Evolutionary conservation across 2,797 vertebrate species (phyloP), one percentile per base, ranked within the genome.

Genomic region (Urophycis tenuis): DNA sequence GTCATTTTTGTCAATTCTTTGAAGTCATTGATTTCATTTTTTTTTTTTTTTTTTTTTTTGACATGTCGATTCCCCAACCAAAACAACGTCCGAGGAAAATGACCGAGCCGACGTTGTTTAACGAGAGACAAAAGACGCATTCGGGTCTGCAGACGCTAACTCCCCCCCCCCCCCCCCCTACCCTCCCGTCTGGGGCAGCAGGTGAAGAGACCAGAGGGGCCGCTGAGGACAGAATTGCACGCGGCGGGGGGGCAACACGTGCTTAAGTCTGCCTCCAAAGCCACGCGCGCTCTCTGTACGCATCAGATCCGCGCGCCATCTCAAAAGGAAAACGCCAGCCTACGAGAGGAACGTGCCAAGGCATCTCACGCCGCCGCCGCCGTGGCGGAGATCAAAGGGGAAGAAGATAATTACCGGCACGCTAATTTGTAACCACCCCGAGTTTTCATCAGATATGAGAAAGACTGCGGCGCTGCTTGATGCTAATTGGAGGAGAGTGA

Each of bases 391-490:
- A 94, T 94, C 93, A 94, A 93, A 93, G 90, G 86, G 90, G 85
- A 91, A 87, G 86, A 89, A 91, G 91, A 93, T 94, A 92, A 94
- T 94, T 94, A 94, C 92, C 91, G 91, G 92, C 85, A 90, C 84
- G 92, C 91, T 94, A 93, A 94, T 92, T 93, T 92, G 90, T 92
- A 93, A 91, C 92, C 90, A 93, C 91, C 92, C 89, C 82, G 85
- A 93, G 91, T 93, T 92, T 93, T 92, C 90, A 91, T 88, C 89
- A 90, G 89, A 93, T 90, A 90, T 89, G 85, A 90, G 91, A 89
- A 91, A 89, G 88, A 91, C 87, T 81, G 85, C 79, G 87, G 91
- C 85, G 91, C 92, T 87, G 86, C 87, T 91, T 87, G 85, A 87
- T 91, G 91, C 90, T 93, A 93, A 93, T 91, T 92, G 90, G 83